Evolutionary conservation across 2,113 vertebrate genomes (phyloP), one percentile per base, ranked within the genome.

Genomic region (Chrysemys picta): DNA sequence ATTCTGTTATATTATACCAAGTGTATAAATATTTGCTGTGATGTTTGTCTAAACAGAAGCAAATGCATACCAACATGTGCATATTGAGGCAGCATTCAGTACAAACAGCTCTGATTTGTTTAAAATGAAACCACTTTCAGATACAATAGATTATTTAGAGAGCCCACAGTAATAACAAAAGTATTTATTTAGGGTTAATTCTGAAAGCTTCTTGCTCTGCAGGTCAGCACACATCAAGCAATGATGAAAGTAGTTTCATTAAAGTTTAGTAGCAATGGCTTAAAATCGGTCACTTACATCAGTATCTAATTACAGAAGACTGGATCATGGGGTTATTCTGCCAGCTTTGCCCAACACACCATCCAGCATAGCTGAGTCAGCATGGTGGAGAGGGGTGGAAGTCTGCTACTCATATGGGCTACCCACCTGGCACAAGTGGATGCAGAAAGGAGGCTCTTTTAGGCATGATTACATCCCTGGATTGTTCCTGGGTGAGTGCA

Each of bases 231-330:
- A 1, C 87, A 84, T 27, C 80, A 42, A 92, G 93, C 82, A 45
- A 49, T 47, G 89, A 94, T 89, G 95, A 95, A 95, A 95, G 95
- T 89, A 95, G 89, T 91, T 96, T 92, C 50, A 87, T 84, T 94
- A 88, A 97, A 97, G 95, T 89, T 89, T 94, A 95, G 97, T 21
- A 95, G 89, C 91, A 54, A 10, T 0, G 88, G 94, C 90, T 97
- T 95, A 95, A 25, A 25, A 89, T 93, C 42, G 0, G 2, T 47
- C 10, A 2, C 75, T 95, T 85, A 92, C 92, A 95, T 95, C 91
- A 95, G 93, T 86, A 80, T 84, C 92, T 96, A 96, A 98, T 98
- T 96, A 97, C 94, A 96, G 95, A 10, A 1, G 75, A 87, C 59
- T 56, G 87, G 91, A 93, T 94, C 96, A 96, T 2, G 52, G 89